A percentile compares a stretch with the other conserved stretches of the same genome.
Evolutionary conservation across 2,888 invertebrate genomes (phyloP).

Genomic region (Hypolimnas misippus): DNA sequence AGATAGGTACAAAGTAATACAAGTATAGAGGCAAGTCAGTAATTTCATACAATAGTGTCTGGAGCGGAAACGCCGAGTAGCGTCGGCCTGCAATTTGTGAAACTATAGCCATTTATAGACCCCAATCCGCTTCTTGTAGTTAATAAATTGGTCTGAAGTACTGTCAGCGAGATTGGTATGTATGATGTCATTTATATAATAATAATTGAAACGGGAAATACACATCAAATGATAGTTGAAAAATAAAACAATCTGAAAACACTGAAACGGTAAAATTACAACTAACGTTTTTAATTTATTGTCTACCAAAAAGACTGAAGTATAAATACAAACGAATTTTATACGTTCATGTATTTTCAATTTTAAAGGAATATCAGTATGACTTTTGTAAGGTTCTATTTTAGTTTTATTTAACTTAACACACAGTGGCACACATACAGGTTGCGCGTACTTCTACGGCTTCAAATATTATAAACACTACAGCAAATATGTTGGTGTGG

Average conservation of each 20-base stretch:
- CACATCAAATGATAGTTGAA: background rate
- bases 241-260: background rate
- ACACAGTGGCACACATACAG: too few relatives aligned
- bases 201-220: background rate
- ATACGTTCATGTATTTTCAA: too few relatives aligned
- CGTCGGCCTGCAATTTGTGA: constrained; percentile 31
- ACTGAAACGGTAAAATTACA: too few relatives aligned
- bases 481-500: too few relatives aligned
- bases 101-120: constrained; percentile 15
- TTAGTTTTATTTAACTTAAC: too few relatives aligned
- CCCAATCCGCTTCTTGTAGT: constrained; percentile 21
- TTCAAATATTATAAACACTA: too few relatives aligned
- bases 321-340: too few relatives aligned
- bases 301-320: too few relatives aligned
- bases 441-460: too few relatives aligned
- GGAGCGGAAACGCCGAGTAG: constrained; percentile 27
- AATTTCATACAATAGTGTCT: constrained; percentile 30
- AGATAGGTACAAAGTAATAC: constrained; percentile 7
- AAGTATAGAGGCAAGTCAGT: constrained; percentile 3
- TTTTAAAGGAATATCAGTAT: too few relatives aligned
- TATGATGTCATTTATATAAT: background rate
- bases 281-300: too few relatives aligned
- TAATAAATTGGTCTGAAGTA: constrained; percentile 11
- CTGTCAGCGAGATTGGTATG: constrained; percentile 9
- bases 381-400: too few relatives aligned